These are phyloP conservation scores for Sebastes hubbsi DNA, from an alignment of 2,797 vertebrate species.

Conservation along the genomic window DNA sequence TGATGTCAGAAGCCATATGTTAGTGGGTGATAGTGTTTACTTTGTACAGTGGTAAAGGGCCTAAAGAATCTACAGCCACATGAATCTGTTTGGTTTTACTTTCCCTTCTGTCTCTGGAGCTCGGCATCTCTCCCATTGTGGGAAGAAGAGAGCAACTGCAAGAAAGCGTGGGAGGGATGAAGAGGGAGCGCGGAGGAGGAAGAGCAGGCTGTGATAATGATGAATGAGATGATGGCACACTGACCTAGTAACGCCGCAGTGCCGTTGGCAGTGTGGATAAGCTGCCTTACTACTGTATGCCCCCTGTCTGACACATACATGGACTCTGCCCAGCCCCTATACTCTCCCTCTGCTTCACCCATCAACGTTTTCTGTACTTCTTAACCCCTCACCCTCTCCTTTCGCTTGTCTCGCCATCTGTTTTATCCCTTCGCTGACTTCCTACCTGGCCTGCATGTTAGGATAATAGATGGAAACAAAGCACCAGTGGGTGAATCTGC, in stretches of 20 bases:
- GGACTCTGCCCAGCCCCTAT: not conserved
- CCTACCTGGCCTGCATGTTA: conserved; percentile 22
- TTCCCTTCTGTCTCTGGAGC: not conserved
- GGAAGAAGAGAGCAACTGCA: conserved; percentile 10
- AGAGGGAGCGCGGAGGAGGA: conserved; percentile 46
- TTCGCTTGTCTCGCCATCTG: conserved; percentile 30
- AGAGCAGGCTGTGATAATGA: conserved; percentile 62
- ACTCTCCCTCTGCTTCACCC: conserved; percentile 23
- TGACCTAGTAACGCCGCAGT: conserved; percentile 81
- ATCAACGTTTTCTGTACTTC: conserved; percentile 13
- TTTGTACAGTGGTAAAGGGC: not conserved
- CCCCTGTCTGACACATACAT: conserved; percentile 34
- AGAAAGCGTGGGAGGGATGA: conserved; percentile 42
- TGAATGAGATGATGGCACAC: conserved; percentile 82
- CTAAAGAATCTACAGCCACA: not conserved
- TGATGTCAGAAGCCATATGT: not conserved
- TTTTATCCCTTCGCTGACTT: conserved; percentile 13
- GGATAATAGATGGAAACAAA: conserved; percentile 43
- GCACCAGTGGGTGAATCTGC: conserved; percentile 3
- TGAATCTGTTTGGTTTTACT: not conserved
- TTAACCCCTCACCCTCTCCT: conserved; percentile 36
- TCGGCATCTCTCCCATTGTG: not conserved
- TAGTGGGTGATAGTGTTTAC: not conserved
- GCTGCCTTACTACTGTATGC: conserved; percentile 66
- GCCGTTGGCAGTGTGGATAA: conserved; percentile 66